Evolutionary conservation across 1,140 invertebrate genomes (phyloP).

Genomic region (Dufourea novaeangliae): DNA sequence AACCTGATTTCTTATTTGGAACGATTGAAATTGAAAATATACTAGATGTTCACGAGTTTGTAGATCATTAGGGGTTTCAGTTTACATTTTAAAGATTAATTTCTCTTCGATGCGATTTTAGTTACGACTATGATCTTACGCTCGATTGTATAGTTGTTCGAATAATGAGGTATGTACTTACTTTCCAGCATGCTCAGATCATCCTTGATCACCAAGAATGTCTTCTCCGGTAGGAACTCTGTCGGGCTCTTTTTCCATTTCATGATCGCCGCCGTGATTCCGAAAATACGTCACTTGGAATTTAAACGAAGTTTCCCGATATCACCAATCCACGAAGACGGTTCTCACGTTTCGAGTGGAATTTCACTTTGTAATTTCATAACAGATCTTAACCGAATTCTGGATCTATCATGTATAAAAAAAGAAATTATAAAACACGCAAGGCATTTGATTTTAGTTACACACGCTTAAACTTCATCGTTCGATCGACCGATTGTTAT

Average conservation of each 20-base stretch:
- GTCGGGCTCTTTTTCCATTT: constrained; percentile 69
- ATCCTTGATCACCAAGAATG: constrained; percentile 72
- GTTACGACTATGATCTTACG: no score
- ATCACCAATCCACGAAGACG: neutral
- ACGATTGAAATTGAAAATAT: no score
- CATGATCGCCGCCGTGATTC: constrained; percentile 58
- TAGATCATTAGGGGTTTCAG: no score
- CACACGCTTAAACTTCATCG: constrained; percentile 15
- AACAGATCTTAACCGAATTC: neutral
- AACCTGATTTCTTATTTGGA: no score
- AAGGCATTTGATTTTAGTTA: neutral
- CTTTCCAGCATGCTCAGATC: constrained; percentile 63
- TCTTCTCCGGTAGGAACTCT: constrained; percentile 72
- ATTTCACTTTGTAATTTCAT: neutral
- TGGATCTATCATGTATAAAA: neutral
- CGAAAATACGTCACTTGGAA: constrained; percentile 3
- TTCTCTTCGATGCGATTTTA: no score
- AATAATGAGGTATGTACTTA: constrained; percentile 42
- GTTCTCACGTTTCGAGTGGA: neutral
- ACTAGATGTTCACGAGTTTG: no score
- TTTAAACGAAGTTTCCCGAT: neutral
- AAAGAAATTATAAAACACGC: neutral
- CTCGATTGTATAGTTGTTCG: neutral
- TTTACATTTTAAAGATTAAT: no score
- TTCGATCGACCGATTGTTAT: constrained; percentile 12